phyloP scores from a whole-genome alignment of 2,888 invertebrate genomes.

The Cancer borealis region DNA sequence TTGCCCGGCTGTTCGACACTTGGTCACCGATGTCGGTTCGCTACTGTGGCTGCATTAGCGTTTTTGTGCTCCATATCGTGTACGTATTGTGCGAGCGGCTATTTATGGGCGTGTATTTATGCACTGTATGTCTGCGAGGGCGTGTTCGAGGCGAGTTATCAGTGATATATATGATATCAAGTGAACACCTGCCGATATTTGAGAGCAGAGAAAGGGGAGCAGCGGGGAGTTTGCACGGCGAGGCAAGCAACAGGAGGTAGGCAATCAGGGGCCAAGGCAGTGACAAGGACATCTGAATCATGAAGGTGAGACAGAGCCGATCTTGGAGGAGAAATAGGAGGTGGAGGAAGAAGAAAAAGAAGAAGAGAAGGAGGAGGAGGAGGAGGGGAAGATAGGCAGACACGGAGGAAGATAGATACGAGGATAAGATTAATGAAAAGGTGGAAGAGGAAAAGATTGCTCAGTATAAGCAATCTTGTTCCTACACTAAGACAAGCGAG shows the following conservation, averaged over 20 bases:
- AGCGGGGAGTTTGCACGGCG: neutral
- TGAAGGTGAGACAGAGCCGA: neutral
- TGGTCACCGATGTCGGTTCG: neutral
- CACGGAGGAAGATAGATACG: neutral
- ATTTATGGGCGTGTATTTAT: constrained; percentile 23
- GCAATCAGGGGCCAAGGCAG: neutral
- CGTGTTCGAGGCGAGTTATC: neutral
- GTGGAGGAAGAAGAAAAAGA: neutral
- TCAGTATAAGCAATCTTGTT: neutral
- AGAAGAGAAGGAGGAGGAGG: neutral
- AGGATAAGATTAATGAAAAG: neutral
- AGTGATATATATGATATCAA: constrained; percentile 4
- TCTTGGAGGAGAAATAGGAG: neutral
- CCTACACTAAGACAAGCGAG: neutral
- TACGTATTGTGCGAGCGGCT: constrained; percentile 4
- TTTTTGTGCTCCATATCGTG: constrained; percentile 38
- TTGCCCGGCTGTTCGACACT: neutral
- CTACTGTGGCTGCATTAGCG: constrained; percentile 26
- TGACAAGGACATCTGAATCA: neutral
- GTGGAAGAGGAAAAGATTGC: neutral
- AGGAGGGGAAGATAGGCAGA: neutral
- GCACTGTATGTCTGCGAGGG: constrained; percentile 26
- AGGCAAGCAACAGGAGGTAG: neutral
- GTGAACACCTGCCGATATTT: constrained; percentile 31
- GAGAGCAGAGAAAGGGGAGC: neutral